Conservation (phyloP, 2,888 invertebrate species). For the Drosophila borborema region DNA sequence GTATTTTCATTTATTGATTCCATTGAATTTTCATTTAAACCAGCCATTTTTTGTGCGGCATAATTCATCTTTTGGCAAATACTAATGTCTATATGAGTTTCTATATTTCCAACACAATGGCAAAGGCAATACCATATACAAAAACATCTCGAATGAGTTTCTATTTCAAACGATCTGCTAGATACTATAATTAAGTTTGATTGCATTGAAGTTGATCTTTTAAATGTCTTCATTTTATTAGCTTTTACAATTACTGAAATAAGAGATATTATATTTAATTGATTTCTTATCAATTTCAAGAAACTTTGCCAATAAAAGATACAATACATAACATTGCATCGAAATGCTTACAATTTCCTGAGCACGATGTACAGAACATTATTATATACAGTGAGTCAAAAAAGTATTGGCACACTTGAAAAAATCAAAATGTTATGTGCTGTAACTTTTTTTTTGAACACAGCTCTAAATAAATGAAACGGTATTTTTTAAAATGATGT, state of each 20-base stretch:
- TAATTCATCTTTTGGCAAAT: slow-evolving; percentile 68
- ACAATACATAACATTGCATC: too few species aligned
- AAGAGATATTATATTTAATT: neutral
- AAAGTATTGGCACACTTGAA: too few species aligned
- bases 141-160: slow-evolving; percentile 76
- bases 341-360: neutral
- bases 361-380: too few species aligned
- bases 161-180: slow-evolving; percentile 67
- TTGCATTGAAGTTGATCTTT: neutral
- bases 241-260: slow-evolving; percentile 31
- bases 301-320: neutral
- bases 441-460: too few species aligned
- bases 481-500: too few species aligned
- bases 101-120: slow-evolving; percentile 73
- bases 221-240: neutral
- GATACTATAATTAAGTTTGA: slow-evolving; percentile 39
- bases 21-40: slow-evolving; percentile 43
- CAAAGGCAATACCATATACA: slow-evolving; percentile 82
- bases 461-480: too few species aligned
- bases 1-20: neutral
- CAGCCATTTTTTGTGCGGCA: slow-evolving; percentile 58
- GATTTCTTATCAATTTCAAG: neutral
- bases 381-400: too few species aligned
- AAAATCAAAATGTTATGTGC: too few species aligned
- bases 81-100: slow-evolving; percentile 62